These are phyloP conservation scores for Lophura nycthemera DNA, from an alignment of 2,113 vertebrate species.

Conservation along the genomic window DNA sequence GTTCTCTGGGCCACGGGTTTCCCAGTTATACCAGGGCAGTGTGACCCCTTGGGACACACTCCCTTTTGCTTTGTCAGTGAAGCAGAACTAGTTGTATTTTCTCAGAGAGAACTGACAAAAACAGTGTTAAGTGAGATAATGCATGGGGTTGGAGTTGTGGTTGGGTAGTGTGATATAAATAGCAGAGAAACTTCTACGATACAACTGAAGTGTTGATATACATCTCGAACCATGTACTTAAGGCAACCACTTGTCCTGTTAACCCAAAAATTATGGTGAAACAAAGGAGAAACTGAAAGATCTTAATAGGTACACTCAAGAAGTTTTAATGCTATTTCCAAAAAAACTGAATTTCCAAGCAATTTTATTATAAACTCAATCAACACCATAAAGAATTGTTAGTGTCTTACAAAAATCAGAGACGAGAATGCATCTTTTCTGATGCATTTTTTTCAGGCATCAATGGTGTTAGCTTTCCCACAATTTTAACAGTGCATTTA, in stretches of 20 bases:
- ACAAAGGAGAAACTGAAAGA: not conserved
- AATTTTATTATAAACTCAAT: not conserved
- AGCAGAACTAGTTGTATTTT: not conserved
- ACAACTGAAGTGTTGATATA: not conserved
- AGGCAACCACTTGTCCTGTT: not conserved
- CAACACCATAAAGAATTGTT: not conserved
- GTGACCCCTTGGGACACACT: not conserved
- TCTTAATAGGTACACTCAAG: not conserved
- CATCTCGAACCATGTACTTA: not conserved
- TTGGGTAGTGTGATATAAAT: not conserved
- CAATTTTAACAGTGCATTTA: not conserved
- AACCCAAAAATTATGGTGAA: not conserved
- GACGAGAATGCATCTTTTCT: not conserved
- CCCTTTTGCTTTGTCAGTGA: not conserved
- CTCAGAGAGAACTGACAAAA: not conserved
- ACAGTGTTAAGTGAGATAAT: not conserved
- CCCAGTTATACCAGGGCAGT: not conserved
- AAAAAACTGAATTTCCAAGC: not conserved
- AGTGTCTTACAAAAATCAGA: no score
- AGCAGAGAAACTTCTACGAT: not conserved
- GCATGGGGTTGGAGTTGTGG: not conserved
- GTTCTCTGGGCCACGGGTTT: not conserved
- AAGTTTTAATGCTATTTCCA: not conserved
- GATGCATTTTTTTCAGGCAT: not conserved
- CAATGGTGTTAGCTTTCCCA: not conserved